A percentile compares a stretch with the other conserved stretches of the same genome.
These are phyloP conservation scores for Garrulus glandarius DNA, from an alignment of 2,797 vertebrate genomes.

Conservation along the genomic window DNA sequence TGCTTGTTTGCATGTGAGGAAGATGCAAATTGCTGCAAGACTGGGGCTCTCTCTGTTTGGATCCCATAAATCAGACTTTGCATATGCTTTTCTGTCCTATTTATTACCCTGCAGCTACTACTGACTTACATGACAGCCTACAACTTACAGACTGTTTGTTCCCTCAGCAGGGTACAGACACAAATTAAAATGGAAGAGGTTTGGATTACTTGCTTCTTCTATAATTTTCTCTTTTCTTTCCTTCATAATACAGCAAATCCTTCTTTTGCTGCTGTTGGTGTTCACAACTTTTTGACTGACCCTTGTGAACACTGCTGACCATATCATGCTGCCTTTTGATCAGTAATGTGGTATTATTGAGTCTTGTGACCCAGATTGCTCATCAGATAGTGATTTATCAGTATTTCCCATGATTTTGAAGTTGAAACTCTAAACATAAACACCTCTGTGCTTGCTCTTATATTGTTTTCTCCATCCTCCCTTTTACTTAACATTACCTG, in stretches of 20 bases:
- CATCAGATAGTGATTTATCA: not conserved
- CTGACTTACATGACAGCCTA: constrained; percentile 9
- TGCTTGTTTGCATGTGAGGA: not conserved
- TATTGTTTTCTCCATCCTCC: not conserved
- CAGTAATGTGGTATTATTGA: not conserved
- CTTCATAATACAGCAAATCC: constrained; percentile 1
- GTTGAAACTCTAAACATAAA: not conserved
- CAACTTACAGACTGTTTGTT: constrained; percentile 43
- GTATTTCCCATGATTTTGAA: not conserved
- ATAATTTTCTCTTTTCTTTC: constrained; percentile 52
- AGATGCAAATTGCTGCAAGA: constrained; percentile 42
- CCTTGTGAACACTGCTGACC: not conserved
- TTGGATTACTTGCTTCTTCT: constrained; percentile 46
- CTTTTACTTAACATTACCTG: not conserved
- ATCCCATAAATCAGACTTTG: constrained; percentile 6
- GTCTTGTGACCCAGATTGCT: not conserved
- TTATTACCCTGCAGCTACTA: constrained; percentile 3
- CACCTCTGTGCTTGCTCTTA: not conserved
- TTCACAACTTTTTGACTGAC: constrained; percentile 12
- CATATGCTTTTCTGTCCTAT: constrained; percentile 35
- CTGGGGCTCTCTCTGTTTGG: not conserved
- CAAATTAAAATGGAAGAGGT: constrained; percentile 60
- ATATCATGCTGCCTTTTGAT: not conserved
- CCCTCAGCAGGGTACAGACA: constrained; percentile 59
- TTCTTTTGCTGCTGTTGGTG: not conserved